Evolutionary conservation across 2,888 invertebrate genomes (phyloP), one percentile per base, ranked within the genome.

Genomic region (Corythucha ciliata): DNA sequence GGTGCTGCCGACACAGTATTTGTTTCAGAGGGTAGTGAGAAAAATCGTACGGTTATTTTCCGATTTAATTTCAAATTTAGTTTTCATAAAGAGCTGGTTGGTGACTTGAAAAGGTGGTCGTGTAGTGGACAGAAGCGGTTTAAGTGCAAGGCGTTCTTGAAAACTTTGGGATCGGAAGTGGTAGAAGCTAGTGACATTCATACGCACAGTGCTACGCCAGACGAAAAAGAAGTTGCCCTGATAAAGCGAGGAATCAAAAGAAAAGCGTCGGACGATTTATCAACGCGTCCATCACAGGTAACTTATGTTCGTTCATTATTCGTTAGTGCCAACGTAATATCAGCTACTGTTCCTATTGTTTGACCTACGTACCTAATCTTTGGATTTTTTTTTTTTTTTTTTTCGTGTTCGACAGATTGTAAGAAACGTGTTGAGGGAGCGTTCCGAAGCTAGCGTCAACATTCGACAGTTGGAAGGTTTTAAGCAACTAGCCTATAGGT

Each of bases 281-380:
- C 36, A 7, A 14, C 36, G 36, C 36, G n/a, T 36, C 36, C 36
- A 36, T 36, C 36, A 36, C n/a, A 36, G 36, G 36, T 36, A 36
- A n/a, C 36, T 36, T n/a, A n/a, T n/a, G n/a, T n/a, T n/a, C n/a
- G n/a, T n/a, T n/a, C n/a, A n/a, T n/a, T n/a, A n/a, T n/a, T n/a
- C n/a, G n/a, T n/a, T n/a, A n/a, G n/a, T n/a, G n/a, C n/a, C n/a
- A n/a, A n/a, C n/a, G n/a, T n/a, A n/a, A n/a, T n/a, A n/a, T n/a
- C n/a, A n/a, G n/a, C n/a, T n/a, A n/a, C n/a, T n/a, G n/a, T n/a
- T n/a, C n/a, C n/a, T n/a, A n/a, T n/a, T n/a, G n/a, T n/a, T n/a
- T n/a, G n/a, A n/a, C n/a, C n/a, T n/a, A n/a, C n/a, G n/a, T n/a
- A n/a, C n/a, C n/a, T n/a, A n/a, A n/a, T n/a, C n/a, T n/a, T n/a